These are phyloP conservation scores for Cassiopea andromeda DNA, from an alignment of 30 jellyfish, hydroid and myxozoan genomes.

Conservation along the genomic window DNA sequence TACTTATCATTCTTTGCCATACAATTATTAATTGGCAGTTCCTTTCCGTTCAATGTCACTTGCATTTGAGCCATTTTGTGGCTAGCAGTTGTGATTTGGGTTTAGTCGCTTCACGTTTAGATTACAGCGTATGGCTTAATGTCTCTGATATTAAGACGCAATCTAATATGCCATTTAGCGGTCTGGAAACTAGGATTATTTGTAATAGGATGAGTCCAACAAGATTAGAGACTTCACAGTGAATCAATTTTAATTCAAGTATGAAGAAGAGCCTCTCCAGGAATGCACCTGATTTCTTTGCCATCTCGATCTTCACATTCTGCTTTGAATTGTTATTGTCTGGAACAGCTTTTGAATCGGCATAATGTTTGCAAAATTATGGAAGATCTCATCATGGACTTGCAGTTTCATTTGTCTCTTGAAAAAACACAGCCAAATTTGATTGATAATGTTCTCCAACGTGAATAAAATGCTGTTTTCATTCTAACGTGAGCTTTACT, in stretches of 20 bases:
- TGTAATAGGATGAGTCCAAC: neutral
- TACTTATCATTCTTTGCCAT: neutral
- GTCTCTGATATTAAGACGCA: neutral
- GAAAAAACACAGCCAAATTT: no score
- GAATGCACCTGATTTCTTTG: constrained; percentile 15
- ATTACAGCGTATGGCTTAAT: neutral
- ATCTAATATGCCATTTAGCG: constrained; percentile 6
- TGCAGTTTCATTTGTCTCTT: no score
- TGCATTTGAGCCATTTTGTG: neutral
- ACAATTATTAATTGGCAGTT: neutral
- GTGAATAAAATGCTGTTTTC: no score
- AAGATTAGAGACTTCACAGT: neutral
- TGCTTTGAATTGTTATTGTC: neutral
- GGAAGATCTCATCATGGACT: neutral
- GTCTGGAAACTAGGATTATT: neutral
- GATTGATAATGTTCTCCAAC: no score
- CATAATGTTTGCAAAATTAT: neutral
- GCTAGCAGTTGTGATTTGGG: neutral
- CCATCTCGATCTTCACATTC: neutral
- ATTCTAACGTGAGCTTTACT: no score
- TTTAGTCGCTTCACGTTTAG: neutral
- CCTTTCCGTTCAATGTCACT: neutral
- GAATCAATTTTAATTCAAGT: neutral
- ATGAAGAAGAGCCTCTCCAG: constrained; percentile 10
- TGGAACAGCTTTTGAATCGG: neutral